A percentile compares a stretch with the other conserved stretches of the same genome.
These are phyloP conservation scores for Drosophila sp. DNA, from an alignment of 1,140 invertebrate genomes.

Conservation along the genomic window DNA sequence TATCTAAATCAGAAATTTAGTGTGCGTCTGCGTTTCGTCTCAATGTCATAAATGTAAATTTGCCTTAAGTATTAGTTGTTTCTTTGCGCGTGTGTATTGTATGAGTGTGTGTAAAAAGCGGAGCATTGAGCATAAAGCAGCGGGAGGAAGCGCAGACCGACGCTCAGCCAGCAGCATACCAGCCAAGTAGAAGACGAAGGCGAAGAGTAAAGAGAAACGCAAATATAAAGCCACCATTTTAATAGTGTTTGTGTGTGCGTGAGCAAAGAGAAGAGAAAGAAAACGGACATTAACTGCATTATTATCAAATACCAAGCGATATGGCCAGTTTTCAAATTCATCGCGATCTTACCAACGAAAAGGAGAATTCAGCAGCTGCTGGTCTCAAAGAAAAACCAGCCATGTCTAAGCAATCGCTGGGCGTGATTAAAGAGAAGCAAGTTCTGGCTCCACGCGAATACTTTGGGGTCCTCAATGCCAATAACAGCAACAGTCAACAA, in stretches of 20 bases:
- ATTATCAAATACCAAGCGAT: neutral
- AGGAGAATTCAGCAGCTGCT: slow-evolving; percentile 77
- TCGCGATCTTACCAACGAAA: slow-evolving; percentile 85
- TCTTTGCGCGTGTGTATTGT: slow-evolving; percentile 23
- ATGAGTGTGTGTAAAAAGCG: slow-evolving; percentile 30
- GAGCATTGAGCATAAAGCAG: slow-evolving; percentile 49
- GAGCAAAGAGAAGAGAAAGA: slow-evolving; percentile 8
- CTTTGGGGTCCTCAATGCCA: slow-evolving; percentile 83
- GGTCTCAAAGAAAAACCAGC: slow-evolving; percentile 34
- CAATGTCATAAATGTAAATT: slow-evolving; percentile 23
- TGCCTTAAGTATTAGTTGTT: slow-evolving; percentile 43
- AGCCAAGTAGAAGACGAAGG: slow-evolving; percentile 28
- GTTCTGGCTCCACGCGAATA: slow-evolving; percentile 68
- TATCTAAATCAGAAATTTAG: neutral
- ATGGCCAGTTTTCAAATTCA: slow-evolving; percentile 86
- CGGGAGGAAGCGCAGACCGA: slow-evolving; percentile 39
- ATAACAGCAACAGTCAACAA: slow-evolving; percentile 81
- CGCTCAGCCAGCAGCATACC: slow-evolving; percentile 28
- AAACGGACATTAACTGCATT: slow-evolving; percentile 14
- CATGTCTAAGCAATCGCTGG: slow-evolving; percentile 57
- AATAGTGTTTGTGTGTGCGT: slow-evolving; percentile 22
- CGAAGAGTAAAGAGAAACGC: slow-evolving; percentile 52
- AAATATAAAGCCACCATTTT: slow-evolving; percentile 64
- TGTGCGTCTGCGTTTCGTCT: slow-evolving; percentile 3
- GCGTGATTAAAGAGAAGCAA: slow-evolving; percentile 54